These are phyloP conservation scores for Vulpes vulpes DNA, from an alignment of 2,113 vertebrate species.

Conservation along the genomic window DNA sequence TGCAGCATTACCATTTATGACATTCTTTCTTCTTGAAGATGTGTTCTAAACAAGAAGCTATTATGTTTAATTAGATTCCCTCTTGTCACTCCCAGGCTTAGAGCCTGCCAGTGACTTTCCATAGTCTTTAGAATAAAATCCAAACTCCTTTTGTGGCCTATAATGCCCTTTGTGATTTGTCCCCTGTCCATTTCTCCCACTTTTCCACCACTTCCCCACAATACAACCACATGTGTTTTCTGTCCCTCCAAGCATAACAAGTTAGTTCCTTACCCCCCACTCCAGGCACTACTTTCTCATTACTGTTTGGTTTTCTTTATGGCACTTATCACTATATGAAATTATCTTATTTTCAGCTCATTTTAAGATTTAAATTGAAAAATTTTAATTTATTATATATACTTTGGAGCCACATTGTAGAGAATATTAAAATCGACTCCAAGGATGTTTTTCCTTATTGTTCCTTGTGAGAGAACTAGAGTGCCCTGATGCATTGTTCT, in stretches of 20 bases:
- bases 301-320: constrained; percentile 22
- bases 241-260: neutral
- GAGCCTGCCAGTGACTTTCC: neutral
- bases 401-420: neutral
- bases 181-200: neutral
- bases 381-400: constrained; percentile 7
- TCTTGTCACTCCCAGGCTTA: neutral
- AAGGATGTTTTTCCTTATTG: neutral
- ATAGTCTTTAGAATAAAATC: constrained; percentile 8
- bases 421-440: constrained; percentile 22
- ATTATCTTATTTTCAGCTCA: constrained; percentile 48
- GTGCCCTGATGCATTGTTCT: neutral
- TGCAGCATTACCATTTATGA: neutral
- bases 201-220: neutral
- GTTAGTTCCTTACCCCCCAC: neutral
- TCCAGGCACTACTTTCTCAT: neutral
- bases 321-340: neutral
- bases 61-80: neutral
- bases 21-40: constrained; percentile 26
- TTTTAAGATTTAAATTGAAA: neutral
- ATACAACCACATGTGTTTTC: neutral
- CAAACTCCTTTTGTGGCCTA: neutral
- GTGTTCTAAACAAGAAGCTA: constrained; percentile 9
- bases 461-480: neutral
- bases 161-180: neutral